Percentiles rank a stretch among this genome's conserved stretches.
These are phyloP conservation scores for Dasyornis broadbenti DNA, from an alignment of 2,113 vertebrate genomes.

Conservation along the genomic window DNA sequence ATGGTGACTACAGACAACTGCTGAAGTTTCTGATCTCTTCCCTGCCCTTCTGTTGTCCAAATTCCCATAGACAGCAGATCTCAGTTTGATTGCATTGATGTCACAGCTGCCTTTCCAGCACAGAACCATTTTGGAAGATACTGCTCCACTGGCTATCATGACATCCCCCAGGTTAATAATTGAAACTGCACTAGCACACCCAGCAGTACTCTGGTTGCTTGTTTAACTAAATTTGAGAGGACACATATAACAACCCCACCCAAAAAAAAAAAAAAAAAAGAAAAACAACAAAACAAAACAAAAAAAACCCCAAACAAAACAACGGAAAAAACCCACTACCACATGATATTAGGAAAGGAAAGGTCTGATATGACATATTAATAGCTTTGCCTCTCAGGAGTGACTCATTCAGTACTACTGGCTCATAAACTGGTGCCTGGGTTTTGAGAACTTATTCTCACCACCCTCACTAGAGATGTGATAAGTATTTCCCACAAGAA, in stretches of 20 bases:
- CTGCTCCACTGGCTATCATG: neutral
- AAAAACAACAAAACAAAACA: too few species aligned
- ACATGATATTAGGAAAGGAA: neutral
- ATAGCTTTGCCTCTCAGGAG: neutral
- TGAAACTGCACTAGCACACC: neutral
- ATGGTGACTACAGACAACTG: neutral
- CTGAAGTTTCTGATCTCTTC: neutral
- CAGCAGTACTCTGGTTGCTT: neutral
- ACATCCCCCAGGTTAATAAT: neutral
- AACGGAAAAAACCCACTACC: neutral
- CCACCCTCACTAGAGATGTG: neutral
- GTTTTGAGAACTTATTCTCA: neutral
- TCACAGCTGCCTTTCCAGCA: slow-evolving; percentile 23
- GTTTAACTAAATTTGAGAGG: neutral
- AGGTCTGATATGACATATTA: neutral
- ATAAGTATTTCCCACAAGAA: neutral
- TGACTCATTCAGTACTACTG: neutral
- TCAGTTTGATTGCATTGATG: neutral
- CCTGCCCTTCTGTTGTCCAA: neutral
- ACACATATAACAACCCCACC: fast-evolving
- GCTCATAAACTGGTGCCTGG: neutral
- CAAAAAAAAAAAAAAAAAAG: neutral
- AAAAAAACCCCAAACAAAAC: neutral
- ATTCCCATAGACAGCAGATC: neutral
- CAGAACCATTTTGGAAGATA: neutral